These are phyloP conservation scores for Diacarnus erythraeanus DNA, from an alignment of 37 sponge, comb jelly and placozoan genomes.

Conservation along the genomic window DNA sequence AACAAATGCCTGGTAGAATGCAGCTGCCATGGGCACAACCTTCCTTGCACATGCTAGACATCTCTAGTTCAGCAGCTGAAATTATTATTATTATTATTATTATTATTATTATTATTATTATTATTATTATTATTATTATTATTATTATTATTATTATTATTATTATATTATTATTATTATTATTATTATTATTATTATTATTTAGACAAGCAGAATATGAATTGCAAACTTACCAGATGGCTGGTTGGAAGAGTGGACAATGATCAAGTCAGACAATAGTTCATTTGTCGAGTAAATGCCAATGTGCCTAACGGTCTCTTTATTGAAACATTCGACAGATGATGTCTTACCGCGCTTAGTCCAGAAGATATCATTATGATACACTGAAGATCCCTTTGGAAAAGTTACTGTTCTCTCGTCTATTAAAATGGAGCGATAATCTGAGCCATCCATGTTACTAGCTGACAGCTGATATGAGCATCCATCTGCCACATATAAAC, in stretches of 20 bases:
- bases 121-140: not conserved
- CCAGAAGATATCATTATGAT: not conserved
- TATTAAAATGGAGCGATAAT: too few relatives aligned
- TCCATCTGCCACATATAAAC: not conserved
- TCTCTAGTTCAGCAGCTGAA: not conserved
- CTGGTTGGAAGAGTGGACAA: constrained; percentile 9
- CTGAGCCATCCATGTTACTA: constrained; percentile 7
- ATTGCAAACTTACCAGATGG: constrained; percentile 11
- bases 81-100: not conserved
- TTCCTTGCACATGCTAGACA: not conserved
- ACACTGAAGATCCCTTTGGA: not conserved
- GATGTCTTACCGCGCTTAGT: not conserved
- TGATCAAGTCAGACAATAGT: not conserved
- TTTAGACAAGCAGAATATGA: not conserved
- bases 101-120: not conserved
- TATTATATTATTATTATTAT: too few relatives aligned
- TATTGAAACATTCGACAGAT: not conserved
- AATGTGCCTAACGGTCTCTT: not conserved
- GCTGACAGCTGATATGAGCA: not conserved
- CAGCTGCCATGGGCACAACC: constrained; percentile 28
- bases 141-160: not conserved
- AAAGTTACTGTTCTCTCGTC: not conserved
- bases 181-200: too few relatives aligned
- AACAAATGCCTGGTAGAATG: constrained; percentile 8
- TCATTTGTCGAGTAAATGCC: not conserved